Conservation (phyloP, 2,113 vertebrate genomes). For the Glaucomys volans region DNA sequence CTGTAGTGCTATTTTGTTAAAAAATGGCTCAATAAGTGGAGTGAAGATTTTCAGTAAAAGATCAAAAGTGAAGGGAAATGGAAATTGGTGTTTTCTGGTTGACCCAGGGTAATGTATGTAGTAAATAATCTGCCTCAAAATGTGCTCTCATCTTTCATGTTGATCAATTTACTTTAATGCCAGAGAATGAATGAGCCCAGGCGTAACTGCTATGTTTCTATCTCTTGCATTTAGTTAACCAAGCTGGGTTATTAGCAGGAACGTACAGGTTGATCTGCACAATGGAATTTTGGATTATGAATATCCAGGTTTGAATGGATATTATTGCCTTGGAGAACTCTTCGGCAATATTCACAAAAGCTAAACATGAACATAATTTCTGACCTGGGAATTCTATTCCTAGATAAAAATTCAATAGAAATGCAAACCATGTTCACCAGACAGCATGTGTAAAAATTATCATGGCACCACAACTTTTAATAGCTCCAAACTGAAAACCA, state of each 20-base stretch:
- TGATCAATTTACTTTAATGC: neutral
- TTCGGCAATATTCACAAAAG: neutral
- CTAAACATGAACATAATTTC: neutral
- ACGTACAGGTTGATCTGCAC: neutral
- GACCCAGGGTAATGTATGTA: neutral
- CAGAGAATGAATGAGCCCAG: neutral
- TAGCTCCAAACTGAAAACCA: neutral
- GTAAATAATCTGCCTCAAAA: neutral
- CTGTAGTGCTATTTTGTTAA: neutral
- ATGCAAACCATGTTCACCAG: neutral
- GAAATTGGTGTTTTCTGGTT: neutral
- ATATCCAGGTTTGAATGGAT: neutral
- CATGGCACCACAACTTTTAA: neutral
- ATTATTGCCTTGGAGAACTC: neutral
- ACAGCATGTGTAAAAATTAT: neutral
- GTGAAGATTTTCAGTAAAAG: slow-evolving; percentile 37
- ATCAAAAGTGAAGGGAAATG: neutral
- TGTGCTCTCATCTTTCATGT: neutral
- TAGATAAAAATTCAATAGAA: neutral
- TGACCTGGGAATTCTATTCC: neutral
- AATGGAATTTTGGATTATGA: neutral
- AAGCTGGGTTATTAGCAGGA: neutral
- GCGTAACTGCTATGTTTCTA: neutral
- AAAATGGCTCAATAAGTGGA: neutral
- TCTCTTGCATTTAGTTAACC: neutral